Base-by-base conservation (phyloP, 2,888 invertebrate species). In the Agrilus mali region DNA sequence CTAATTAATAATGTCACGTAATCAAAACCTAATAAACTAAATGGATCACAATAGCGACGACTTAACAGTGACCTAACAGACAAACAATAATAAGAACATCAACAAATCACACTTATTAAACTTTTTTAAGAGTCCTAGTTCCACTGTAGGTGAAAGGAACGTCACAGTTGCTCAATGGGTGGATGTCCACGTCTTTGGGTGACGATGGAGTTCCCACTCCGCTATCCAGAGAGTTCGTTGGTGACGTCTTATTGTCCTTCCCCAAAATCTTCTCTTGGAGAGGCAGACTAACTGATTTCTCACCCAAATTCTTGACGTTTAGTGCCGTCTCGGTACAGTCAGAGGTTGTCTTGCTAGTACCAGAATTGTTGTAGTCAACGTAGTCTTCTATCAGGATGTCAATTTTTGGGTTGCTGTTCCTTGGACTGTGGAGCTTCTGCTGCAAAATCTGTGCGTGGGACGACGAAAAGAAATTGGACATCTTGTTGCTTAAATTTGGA, bases 141-240 rank as follows among this genome's bases (percentile, higher is more conserved):
- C 86, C 86, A 54, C 84, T 83, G 57, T 81, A 88, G 49, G 80
- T 82, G 37, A 87, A 85, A 57, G 80, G 82, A 0, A 86, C 84
- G 58, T 86, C 87, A 45, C 80, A 80, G 55, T 82, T 80, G 50
- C 86, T 84, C 4, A 88, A 58, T 0, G 88, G 88, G 66, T 86
- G 87, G 39, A 39, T 48, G 38, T 50, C 56, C 5, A 41, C 40
- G 5, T 62, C 63, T 44, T 65, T 67, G 31, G 71, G 70, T 49
- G 78, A 79, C 46, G 71, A 53, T 0, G 82, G 81, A 0, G 81
- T 81, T 0, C 76, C 77, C 7, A 81, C 73, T 0, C 81, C 82
- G 38, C 80, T 80, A 43, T 82, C 81, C 2, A 60, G 51, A 7
- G 63, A 62, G 47, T 58, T 59, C 7, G 60, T 63, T 4, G 63